Conservation (phyloP, 2,797 vertebrate species). For the Mormyrus proboscirostris region DNA sequence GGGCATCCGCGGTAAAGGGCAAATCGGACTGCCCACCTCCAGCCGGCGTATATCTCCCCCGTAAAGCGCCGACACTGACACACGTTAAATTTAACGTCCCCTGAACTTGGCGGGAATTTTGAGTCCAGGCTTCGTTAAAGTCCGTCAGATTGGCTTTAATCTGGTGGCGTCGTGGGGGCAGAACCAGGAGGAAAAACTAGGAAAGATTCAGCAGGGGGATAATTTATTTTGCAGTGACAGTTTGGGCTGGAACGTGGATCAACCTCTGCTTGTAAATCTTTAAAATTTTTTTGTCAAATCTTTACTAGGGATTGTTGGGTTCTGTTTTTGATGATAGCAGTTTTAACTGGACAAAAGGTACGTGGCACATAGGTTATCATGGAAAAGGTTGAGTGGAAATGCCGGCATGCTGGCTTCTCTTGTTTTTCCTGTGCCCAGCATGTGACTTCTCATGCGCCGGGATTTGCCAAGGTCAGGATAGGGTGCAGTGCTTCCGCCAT, state of each 20-base stretch:
- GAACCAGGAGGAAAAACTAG: background rate
- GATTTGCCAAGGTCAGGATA: constrained; percentile 58
- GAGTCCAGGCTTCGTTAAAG: background rate
- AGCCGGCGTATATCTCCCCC: background rate
- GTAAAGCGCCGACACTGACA: background rate
- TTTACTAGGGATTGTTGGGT: constrained; percentile 15
- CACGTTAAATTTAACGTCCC: background rate
- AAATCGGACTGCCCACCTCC: background rate
- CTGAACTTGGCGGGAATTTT: background rate
- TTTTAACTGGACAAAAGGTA: constrained; percentile 16
- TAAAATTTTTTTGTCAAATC: background rate
- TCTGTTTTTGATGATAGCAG: constrained; percentile 39
- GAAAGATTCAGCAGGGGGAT: background rate
- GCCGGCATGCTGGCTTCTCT: background rate
- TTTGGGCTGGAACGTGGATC: background rate
- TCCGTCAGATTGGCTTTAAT: background rate
- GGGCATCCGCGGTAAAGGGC: background rate
- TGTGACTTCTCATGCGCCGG: constrained; percentile 32
- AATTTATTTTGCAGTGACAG: background rate
- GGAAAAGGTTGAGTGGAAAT: constrained; percentile 14
- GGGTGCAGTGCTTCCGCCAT: constrained; percentile 46
- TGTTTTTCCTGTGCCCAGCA: constrained; percentile 19
- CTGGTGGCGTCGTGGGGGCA: background rate
- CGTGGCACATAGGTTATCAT: background rate
- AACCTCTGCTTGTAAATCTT: background rate